phyloP scores from a whole-genome alignment of 2,888 invertebrate species.

The Apodemia hepburni region DNA sequence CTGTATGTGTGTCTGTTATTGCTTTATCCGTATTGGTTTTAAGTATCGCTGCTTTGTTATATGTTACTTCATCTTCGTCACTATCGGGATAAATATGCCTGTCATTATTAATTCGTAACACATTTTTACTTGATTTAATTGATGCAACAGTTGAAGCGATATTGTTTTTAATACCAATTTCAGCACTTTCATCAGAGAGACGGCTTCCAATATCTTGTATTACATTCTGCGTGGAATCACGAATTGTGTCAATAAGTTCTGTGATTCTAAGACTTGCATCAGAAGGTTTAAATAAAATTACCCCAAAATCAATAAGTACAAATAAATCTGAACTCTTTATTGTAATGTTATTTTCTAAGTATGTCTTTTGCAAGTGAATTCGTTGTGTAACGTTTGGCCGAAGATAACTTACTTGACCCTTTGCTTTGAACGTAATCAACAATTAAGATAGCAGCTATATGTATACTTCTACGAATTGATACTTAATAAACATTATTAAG shows the following conservation, averaged over 20 bases:
- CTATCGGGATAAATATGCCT: background rate
- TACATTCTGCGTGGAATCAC: constrained; percentile 37
- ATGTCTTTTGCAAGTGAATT: constrained; percentile 21
- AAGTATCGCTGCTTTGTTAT: background rate
- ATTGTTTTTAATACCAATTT: background rate
- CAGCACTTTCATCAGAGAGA: constrained; percentile 23
- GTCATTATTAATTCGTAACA: background rate
- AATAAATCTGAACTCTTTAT: constrained; percentile 24
- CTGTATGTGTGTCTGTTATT: background rate
- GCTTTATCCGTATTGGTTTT: background rate
- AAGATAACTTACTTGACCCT: constrained; percentile 27
- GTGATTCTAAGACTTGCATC: constrained; percentile 39
- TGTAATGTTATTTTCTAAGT: constrained; percentile 18
- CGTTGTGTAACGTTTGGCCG: constrained; percentile 10
- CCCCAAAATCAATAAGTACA: constrained; percentile 14
- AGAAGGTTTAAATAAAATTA: constrained; percentile 22
- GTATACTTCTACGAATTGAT: constrained; percentile 12
- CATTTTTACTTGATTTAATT: background rate
- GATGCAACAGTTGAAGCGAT: background rate
- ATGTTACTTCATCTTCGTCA: background rate
- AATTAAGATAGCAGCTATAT: constrained; percentile 17
- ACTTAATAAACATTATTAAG: background rate
- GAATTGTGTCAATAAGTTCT: constrained; percentile 41
- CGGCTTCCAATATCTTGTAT: constrained; percentile 38
- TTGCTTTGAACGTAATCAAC: constrained; percentile 17